Conservation (phyloP, 2,797 vertebrate species). For the Xyrichtys novacula region DNA sequence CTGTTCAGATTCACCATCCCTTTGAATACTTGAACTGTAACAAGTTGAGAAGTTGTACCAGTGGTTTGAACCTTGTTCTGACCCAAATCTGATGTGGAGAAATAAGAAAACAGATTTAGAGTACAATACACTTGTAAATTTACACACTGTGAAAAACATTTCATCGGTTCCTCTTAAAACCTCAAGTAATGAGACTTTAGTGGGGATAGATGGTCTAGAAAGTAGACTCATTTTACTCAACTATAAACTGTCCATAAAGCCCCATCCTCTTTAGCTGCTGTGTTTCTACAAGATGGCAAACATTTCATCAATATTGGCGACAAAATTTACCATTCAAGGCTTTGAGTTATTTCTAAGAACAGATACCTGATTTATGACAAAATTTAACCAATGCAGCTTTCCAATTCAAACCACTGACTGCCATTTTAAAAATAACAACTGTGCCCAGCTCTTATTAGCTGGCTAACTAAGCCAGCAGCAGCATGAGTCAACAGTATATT, state of each 20-base stretch:
- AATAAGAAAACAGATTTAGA: slow-evolving; percentile 76
- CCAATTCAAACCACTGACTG: background rate
- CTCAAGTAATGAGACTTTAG: slow-evolving; percentile 54
- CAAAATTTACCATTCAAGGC: too few species aligned
- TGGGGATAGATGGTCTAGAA: slow-evolving; percentile 27
- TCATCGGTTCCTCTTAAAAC: slow-evolving; percentile 67
- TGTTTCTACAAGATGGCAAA: background rate
- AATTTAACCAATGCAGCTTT: background rate
- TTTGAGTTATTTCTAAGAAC: background rate
- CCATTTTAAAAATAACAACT: background rate
- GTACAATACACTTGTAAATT: slow-evolving; percentile 77
- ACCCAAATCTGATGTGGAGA: slow-evolving; percentile 70
- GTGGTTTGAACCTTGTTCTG: slow-evolving; percentile 48
- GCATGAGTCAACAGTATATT: background rate
- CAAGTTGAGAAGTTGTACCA: background rate
- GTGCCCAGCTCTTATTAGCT: background rate
- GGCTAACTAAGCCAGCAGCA: background rate
- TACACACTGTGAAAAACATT: slow-evolving; percentile 64
- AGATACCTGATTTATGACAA: slow-evolving; percentile 4
- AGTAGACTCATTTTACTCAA: background rate
- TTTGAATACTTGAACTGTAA: slow-evolving; percentile 15
- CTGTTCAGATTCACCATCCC: slow-evolving; percentile 6
- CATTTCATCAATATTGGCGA: background rate
- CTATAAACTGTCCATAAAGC: background rate
- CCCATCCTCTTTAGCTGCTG: background rate